Conservation (phyloP, 2,888 invertebrate genomes). For the Acanthoscelides obtectus region DNA sequence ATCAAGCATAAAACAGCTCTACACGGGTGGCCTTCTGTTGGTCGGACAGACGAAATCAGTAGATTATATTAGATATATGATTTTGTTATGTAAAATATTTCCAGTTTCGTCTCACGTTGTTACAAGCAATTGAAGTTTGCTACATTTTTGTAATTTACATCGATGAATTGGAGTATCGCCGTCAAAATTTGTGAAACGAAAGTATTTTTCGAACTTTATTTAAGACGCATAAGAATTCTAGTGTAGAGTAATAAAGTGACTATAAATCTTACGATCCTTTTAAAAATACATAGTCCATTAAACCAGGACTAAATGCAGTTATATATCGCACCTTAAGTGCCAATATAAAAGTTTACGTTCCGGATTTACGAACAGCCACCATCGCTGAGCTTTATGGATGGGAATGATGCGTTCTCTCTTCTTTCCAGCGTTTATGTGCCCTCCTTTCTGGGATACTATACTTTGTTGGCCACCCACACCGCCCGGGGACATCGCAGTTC, state of each 20-base stretch:
- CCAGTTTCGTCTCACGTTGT: no score
- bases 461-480: slow-evolving; percentile 55
- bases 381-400: neutral
- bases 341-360: neutral
- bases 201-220: no score
- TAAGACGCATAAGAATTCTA: neutral
- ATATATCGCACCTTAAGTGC: neutral
- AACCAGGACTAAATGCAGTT: neutral
- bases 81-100: no score
- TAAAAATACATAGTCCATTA: neutral
- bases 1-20: no score
- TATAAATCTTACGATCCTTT: neutral
- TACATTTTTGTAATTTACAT: no score
- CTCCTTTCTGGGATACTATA: slow-evolving; percentile 53
- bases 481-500: slow-evolving; percentile 45
- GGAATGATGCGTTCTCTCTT: slow-evolving; percentile 3
- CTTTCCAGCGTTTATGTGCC: slow-evolving; percentile 45
- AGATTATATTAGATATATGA: no score
- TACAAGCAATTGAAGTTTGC: no score
- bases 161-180: no score
- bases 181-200: no score
- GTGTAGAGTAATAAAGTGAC: neutral
- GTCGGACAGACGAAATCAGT: no score
- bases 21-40: no score
- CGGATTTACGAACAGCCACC: neutral